phyloP scores from a whole-genome alignment of 2,113 vertebrate genomes.

The Leucoraja erinaceus region DNA sequence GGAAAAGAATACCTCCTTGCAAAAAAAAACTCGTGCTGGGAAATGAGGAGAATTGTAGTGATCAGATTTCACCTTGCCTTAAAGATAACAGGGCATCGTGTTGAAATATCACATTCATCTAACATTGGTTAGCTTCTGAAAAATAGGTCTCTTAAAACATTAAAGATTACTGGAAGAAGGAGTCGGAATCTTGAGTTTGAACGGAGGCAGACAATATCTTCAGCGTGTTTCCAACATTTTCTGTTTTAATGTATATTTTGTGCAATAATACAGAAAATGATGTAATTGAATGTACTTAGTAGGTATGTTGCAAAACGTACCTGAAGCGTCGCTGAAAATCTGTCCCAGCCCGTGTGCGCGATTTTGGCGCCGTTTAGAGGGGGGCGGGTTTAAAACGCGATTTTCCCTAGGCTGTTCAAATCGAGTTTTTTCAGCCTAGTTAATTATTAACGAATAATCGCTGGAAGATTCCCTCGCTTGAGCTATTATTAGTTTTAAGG shows the following conservation, averaged over 20 bases:
- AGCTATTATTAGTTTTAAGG: too few relatives aligned
- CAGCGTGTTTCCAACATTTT: too few relatives aligned
- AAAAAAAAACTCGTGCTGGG: constrained; percentile 73
- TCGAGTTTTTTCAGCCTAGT: too few relatives aligned
- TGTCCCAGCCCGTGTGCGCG: too few relatives aligned
- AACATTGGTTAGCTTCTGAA: constrained; percentile 61
- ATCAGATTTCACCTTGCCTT: constrained; percentile 80
- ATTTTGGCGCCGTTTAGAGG: too few relatives aligned
- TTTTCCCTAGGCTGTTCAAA: too few relatives aligned
- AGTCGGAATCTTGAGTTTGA: constrained; percentile 73
- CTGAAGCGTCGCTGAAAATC: too few relatives aligned
- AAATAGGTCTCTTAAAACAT: constrained; percentile 73
- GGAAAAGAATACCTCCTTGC: constrained; percentile 57
- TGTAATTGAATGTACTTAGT: constrained; percentile 83
- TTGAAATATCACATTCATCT: constrained; percentile 79
- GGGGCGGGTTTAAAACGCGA: too few relatives aligned
- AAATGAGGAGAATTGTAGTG: constrained; percentile 63
- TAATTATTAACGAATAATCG: too few relatives aligned
- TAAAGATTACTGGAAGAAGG: constrained; percentile 80
- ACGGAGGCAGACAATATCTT: constrained; percentile 62
- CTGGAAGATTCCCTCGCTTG: too few relatives aligned
- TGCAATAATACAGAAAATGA: constrained; percentile 81
- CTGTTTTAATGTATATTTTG: constrained; percentile 53
- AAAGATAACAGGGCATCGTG: constrained; percentile 83
- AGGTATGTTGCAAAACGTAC: too few relatives aligned